Percentiles rank a stretch among this genome's conserved stretches.
Evolutionary conservation across 2,113 vertebrate species (phyloP).

Genomic region (Odocoileus virginianus): DNA sequence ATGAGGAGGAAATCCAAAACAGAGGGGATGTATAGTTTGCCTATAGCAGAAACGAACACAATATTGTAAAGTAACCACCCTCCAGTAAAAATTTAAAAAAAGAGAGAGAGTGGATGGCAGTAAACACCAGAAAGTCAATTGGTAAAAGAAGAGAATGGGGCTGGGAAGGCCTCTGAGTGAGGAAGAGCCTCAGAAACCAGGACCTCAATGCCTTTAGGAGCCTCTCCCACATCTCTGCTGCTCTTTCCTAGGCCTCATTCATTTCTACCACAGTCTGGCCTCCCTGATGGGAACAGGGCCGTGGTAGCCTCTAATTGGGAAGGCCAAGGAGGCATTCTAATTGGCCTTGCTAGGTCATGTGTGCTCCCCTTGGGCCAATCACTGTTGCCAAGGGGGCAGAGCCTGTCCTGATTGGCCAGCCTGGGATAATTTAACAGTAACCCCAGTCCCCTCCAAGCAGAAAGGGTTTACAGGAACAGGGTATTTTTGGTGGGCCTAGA

Average conservation of each 20-base stretch:
- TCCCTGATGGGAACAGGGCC: background rate
- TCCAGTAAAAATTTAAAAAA: background rate
- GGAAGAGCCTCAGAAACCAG: background rate
- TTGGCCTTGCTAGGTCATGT: background rate
- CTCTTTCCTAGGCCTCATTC: background rate
- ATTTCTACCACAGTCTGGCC: no score
- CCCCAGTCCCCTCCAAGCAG: background rate
- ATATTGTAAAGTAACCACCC: background rate
- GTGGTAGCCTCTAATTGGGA: rapidly evolving
- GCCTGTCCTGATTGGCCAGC: background rate
- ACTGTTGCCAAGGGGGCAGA: background rate
- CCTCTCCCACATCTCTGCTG: background rate
- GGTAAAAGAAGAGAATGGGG: background rate
- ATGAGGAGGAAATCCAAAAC: background rate
- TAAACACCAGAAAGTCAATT: background rate
- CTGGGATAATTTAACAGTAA: background rate
- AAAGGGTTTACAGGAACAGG: background rate
- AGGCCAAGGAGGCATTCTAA: background rate
- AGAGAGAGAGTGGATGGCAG: background rate
- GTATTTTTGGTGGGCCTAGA: background rate
- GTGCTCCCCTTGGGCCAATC: background rate
- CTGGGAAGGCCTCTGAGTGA: background rate
- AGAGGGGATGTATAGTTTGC: background rate
- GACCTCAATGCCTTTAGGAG: background rate
- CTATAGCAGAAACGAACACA: background rate